Evolutionary conservation across 2,888 invertebrate species (phyloP), one percentile per base, ranked within the genome.

Genomic region (Cryptocephalus moraei): DNA sequence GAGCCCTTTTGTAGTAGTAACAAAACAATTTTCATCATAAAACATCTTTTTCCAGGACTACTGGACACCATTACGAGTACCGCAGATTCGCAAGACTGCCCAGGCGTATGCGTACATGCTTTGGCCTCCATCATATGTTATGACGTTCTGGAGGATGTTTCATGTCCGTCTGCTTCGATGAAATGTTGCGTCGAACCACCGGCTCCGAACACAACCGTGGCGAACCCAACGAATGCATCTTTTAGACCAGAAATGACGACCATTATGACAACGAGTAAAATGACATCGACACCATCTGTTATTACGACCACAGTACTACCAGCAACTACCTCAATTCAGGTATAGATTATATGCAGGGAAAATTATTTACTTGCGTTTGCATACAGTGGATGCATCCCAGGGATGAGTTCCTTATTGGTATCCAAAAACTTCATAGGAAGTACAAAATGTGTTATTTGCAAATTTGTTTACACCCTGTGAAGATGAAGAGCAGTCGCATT

Each of bases 71-170:
- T 91, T 64, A 89, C 91, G 49, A 86, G 84, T 54, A 90, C 91
- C 49, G 88, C 84, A 49, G 86, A 88, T 68, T 79, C 84, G 49
- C 86, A 87, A 71, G 84, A 89, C 67, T 92, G 92, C 64, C 91
- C 92, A 0, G 92, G 92, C 1, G 82, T 86, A 48, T 92, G 92
- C 69, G 86, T 91, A 51, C 90, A 91, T 64, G 81, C 88, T 9
- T 70, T 92, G 49, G 89, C 92, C 1, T 85, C 91, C 1, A 72
- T 91, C 50, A 86, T 91, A 61, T 92, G 92, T 67, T 84, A 85
- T 67, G 84, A 90, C 58, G 90, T 92, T 12, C 74, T 87, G 44
- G 88, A 90, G 49, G 82, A 90, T 62, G 82, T 88, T 13, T 80
- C 81, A 49, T 91, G 91, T 61, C 88, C 90, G 22, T 81, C 83